phyloP scores from a whole-genome alignment of 2,888 invertebrate genomes.

The Chloromyia formosa region DNA sequence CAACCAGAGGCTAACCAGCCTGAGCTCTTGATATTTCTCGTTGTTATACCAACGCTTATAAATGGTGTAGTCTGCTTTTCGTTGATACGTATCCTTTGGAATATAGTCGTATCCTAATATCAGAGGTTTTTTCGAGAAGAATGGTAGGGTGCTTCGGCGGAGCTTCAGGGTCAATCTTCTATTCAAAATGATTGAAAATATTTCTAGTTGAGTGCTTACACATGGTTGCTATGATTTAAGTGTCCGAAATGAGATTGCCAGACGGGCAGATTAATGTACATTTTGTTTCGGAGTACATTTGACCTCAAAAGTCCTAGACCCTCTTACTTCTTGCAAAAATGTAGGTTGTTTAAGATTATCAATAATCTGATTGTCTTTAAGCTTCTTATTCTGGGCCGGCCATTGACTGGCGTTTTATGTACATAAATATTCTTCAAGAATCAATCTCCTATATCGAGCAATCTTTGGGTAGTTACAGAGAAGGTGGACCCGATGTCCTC shows the following conservation, averaged over 20 bases:
- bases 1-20: not conserved
- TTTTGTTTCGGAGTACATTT: no score
- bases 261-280: not conserved
- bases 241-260: not conserved
- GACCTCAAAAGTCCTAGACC: no score
- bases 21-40: not conserved
- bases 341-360: no score
- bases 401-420: no score
- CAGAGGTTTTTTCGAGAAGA: not conserved
- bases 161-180: slow-evolving; percentile 7
- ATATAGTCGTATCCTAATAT: not conserved
- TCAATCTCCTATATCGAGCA: no score
- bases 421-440: no score
- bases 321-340: no score
- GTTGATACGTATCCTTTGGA: not conserved
- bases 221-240: slow-evolving; percentile 4
- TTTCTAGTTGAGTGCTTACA: slow-evolving; percentile 21
- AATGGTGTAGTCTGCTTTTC: not conserved
- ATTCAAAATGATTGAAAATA: slow-evolving; percentile 24
- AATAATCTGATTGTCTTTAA: no score
- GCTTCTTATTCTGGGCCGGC: no score
- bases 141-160: not conserved
- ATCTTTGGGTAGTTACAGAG: no score
- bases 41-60: not conserved
- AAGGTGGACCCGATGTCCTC: no score